Conservation (phyloP, 2,113 vertebrate species). For the Microcebus lehilahytsara region DNA sequence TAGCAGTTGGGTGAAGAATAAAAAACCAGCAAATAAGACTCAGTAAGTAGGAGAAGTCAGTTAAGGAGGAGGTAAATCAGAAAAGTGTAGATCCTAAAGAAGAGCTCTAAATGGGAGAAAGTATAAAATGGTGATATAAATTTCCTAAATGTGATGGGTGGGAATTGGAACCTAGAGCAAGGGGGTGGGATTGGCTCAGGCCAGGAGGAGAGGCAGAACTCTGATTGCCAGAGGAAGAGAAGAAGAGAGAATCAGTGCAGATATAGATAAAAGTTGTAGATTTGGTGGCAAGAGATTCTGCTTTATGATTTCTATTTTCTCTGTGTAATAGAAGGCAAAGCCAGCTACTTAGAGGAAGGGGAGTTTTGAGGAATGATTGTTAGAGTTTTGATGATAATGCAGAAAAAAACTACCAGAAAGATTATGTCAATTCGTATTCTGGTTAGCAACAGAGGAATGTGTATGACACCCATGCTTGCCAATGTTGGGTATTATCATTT, state of each 20-base stretch:
- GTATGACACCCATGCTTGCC: neutral
- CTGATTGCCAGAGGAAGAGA: neutral
- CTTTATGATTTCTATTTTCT: neutral
- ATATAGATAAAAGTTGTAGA: neutral
- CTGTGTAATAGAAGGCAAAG: neutral
- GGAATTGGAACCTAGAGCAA: neutral
- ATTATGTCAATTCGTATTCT: neutral
- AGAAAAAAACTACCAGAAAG: neutral
- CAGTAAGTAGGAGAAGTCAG: neutral
- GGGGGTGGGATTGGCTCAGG: neutral
- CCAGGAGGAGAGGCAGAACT: neutral
- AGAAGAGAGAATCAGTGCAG: neutral
- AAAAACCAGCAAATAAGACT: neutral
- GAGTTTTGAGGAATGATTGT: neutral
- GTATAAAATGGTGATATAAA: neutral
- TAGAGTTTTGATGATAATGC: neutral
- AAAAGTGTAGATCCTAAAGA: neutral
- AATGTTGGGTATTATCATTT: neutral
- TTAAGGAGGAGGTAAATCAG: neutral
- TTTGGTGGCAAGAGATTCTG: neutral
- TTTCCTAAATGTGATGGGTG: neutral
- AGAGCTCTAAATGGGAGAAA: neutral
- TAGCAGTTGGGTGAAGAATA: neutral
- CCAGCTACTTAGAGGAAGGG: neutral
- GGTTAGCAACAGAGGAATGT: neutral